phyloP scores from a whole-genome alignment of 2,888 invertebrate genomes.

The Hemithea aestivaria region DNA sequence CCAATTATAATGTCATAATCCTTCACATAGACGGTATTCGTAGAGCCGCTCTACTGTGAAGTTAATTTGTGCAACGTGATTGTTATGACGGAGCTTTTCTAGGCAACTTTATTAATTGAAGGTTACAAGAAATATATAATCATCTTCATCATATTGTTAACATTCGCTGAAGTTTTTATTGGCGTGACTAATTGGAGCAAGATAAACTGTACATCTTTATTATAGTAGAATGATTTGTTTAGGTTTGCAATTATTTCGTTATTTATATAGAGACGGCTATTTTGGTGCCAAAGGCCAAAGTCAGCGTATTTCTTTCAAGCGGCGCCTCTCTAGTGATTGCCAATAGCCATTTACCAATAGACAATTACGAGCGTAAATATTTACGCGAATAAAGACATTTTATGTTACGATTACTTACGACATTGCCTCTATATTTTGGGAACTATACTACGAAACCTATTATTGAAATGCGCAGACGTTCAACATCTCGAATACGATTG shows the following conservation, averaged over 20 bases:
- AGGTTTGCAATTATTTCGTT: no score
- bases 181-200: neutral
- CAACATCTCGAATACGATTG: neutral
- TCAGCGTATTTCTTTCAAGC: conserved; percentile 3
- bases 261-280: conserved; percentile 1
- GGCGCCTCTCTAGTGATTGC: conserved; percentile 7
- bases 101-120: no score
- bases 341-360: conserved; percentile 12
- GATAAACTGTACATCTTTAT: neutral
- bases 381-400: conserved; percentile 20
- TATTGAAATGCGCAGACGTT: neutral
- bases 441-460: conserved; percentile 3
- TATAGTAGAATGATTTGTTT: no score
- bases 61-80: no score
- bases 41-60: no score
- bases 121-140: no score
- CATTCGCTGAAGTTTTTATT: no score
- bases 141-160: no score
- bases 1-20: no score
- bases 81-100: no score
- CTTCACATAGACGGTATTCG: no score
- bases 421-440: conserved; percentile 5
- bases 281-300: conserved; percentile 5
- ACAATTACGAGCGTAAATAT: conserved; percentile 18
- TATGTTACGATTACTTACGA: conserved; percentile 14